phyloP scores from a whole-genome alignment of 2,113 vertebrate species.

The Tapirus terrestris region DNA sequence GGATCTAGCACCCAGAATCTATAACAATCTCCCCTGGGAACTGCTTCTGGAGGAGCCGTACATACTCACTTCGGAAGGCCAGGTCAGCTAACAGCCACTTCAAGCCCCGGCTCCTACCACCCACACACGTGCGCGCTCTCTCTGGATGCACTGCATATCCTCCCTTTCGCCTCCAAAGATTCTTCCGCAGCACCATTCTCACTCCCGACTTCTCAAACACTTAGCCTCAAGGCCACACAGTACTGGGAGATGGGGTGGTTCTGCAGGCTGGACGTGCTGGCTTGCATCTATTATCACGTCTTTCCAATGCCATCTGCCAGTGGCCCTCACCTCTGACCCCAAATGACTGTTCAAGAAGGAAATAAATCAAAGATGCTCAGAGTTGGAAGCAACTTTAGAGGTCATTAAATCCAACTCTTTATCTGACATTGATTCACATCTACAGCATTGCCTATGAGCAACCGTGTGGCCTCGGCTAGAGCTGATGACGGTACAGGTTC shows the following conservation, averaged over 20 bases:
- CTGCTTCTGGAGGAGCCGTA: not conserved
- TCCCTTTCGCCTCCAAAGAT: not conserved
- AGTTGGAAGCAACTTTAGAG: not conserved
- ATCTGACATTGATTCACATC: not conserved
- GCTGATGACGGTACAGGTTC: not conserved
- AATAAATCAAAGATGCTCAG: slow-evolving; percentile 58
- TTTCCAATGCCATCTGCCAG: not conserved
- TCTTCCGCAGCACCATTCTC: not conserved
- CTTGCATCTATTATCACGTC: not conserved
- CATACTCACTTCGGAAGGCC: not conserved
- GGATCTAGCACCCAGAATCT: not conserved
- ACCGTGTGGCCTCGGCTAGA: not conserved
- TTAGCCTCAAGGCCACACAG: not conserved
- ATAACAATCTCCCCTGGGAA: not conserved
- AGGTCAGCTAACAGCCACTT: not conserved
- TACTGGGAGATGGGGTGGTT: not conserved
- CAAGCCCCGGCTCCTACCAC: not conserved
- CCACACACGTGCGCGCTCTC: not conserved
- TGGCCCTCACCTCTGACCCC: not conserved
- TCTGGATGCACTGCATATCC: not conserved
- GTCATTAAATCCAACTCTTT: slow-evolving; percentile 43
- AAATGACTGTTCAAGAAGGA: slow-evolving; percentile 43
- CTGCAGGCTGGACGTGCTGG: not conserved
- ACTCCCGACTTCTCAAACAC: not conserved
- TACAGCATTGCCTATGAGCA: not conserved